phyloP scores from a whole-genome alignment of 2,113 vertebrate genomes.

The Cheilinus undulatus region DNA sequence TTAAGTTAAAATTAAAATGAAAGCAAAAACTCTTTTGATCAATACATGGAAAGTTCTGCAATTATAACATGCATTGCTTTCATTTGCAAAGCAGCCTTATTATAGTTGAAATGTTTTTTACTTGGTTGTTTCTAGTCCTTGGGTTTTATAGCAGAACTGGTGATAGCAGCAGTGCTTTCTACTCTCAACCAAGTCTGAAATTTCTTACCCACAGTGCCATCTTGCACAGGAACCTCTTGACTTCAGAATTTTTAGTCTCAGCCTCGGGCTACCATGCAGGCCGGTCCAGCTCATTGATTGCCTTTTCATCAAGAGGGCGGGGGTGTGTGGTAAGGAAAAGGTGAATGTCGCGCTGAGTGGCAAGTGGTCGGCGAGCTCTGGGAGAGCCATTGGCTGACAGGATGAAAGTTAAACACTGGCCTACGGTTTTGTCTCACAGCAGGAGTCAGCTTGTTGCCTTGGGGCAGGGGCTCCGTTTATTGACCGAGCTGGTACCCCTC shows the following conservation, averaged over 20 bases:
- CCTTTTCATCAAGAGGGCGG: conserved; percentile 64
- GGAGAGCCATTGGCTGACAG: conserved; percentile 74
- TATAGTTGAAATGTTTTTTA: too few relatives aligned
- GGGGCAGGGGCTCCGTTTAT: conserved; percentile 70
- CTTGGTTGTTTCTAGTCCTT: conserved; percentile 3
- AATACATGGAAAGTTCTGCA: too few relatives aligned
- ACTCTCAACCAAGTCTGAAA: conserved; percentile 18
- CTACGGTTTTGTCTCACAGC: conserved; percentile 71
- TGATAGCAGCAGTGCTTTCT: background rate
- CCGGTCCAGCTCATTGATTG: conserved; percentile 74
- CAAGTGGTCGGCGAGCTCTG: conserved; percentile 67
- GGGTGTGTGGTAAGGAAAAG: conserved; percentile 60
- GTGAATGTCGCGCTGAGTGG: conserved; percentile 76
- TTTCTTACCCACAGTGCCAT: conserved; percentile 44
- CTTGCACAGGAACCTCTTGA: conserved; percentile 46
- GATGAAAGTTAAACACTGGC: conserved; percentile 75
- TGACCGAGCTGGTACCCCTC: conserved; percentile 67
- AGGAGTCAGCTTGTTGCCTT: conserved; percentile 71
- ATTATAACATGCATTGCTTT: too few relatives aligned
- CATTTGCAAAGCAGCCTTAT: background rate
- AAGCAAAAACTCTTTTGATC: too few relatives aligned
- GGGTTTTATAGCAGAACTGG: background rate
- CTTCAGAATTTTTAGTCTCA: conserved; percentile 51
- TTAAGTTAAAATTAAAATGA: too few relatives aligned
- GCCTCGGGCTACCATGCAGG: conserved; percentile 62